These are phyloP conservation scores for Syngnathus floridae DNA, from an alignment of 2,113 vertebrate genomes.

Conservation along the genomic window DNA sequence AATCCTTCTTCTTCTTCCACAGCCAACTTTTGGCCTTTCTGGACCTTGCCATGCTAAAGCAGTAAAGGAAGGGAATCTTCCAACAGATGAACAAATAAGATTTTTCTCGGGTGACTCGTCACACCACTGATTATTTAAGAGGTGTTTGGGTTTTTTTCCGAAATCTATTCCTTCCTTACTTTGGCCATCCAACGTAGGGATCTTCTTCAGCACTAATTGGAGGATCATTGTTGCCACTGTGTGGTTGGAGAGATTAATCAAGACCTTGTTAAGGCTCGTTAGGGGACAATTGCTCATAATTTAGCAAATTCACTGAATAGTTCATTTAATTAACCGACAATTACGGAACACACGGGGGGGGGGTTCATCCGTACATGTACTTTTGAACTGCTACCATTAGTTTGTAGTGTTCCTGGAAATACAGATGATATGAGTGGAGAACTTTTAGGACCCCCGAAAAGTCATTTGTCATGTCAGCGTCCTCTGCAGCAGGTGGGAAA, in stretches of 20 bases:
- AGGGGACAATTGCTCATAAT: conserved; percentile 62
- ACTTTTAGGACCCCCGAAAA: conserved; percentile 18
- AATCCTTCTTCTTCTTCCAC: conserved; percentile 11
- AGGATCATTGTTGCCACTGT: conserved; percentile 54
- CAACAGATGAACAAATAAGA: not conserved
- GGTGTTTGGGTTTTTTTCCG: not conserved
- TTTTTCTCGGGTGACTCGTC: too few relatives aligned
- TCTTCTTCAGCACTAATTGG: conserved; percentile 54
- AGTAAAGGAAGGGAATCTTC: not conserved
- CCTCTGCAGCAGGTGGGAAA: conserved; percentile 50
- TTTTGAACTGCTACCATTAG: not conserved
- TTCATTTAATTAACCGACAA: conserved; percentile 61
- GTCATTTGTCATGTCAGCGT: conserved; percentile 39
- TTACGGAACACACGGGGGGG: conserved; percentile 43
- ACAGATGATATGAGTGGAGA: not conserved
- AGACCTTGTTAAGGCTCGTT: conserved; percentile 56
- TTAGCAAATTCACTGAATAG: conserved; percentile 56
- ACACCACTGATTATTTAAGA: not conserved
- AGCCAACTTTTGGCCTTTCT: not conserved
- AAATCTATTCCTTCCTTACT: conserved; percentile 1
- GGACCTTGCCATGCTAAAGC: too few relatives aligned
- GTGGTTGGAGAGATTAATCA: conserved; percentile 59
- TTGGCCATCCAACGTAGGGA: conserved; percentile 10
- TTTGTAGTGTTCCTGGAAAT: not conserved
- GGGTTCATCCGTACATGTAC: conserved; percentile 27